Percentiles rank a stretch among this genome's conserved stretches.
Evolutionary conservation across 2,797 vertebrate genomes (phyloP).

Genomic region (Eulemur coronatus): DNA sequence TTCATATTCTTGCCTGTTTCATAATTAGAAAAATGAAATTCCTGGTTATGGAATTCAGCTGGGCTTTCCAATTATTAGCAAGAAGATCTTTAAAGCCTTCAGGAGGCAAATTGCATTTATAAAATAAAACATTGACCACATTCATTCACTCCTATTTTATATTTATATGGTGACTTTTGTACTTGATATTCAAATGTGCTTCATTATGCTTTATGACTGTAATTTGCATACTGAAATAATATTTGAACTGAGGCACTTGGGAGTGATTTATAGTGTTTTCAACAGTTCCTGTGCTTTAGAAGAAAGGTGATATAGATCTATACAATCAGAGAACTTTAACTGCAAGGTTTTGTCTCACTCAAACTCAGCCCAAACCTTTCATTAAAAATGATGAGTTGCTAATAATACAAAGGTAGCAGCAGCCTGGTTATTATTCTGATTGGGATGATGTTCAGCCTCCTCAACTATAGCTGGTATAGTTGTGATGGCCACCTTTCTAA

Average conservation of each 20-base stretch:
- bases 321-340: slow-evolving; percentile 25
- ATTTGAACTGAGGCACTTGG: slow-evolving; percentile 67
- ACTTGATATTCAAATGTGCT: slow-evolving; percentile 60
- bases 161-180: slow-evolving; percentile 62
- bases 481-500: not conserved
- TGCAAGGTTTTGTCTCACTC: slow-evolving; percentile 26
- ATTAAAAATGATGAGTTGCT: slow-evolving; percentile 24
- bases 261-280: slow-evolving; percentile 63
- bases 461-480: not conserved
- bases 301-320: slow-evolving; percentile 17
- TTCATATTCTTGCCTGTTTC: not conserved
- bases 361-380: not conserved
- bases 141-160: slow-evolving; percentile 57
- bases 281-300: slow-evolving; percentile 17
- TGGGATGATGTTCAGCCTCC: not conserved
- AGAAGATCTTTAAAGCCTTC: slow-evolving; percentile 40
- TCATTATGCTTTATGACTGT: slow-evolving; percentile 67
- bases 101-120: slow-evolving; percentile 52
- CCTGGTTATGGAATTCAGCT: not conserved
- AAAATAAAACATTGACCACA: slow-evolving; percentile 54
- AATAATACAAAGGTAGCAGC: not conserved
- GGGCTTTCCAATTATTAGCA: not conserved
- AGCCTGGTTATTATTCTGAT: not conserved
- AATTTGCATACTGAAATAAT: slow-evolving; percentile 72
- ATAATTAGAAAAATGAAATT: slow-evolving; percentile 28